These are phyloP conservation scores for Paramuricea clavata DNA, from an alignment of 92 coral and sea anemone genomes.

Conservation along the genomic window DNA sequence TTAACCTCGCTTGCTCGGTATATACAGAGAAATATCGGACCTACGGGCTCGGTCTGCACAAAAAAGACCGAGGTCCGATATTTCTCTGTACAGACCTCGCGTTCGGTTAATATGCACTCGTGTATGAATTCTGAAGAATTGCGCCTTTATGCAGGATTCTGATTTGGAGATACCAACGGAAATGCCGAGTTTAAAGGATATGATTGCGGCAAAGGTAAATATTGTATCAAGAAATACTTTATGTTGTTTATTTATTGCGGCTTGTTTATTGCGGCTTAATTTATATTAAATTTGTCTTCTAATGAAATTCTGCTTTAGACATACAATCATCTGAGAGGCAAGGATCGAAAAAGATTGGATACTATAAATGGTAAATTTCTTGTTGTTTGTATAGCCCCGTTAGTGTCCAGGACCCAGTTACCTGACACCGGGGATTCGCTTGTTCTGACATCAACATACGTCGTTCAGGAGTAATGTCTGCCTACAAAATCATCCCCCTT, in stretches of 20 bases:
- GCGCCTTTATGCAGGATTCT: slow-evolving; percentile 71
- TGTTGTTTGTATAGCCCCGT: not conserved
- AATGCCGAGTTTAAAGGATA: slow-evolving; percentile 87
- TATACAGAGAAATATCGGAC: no score
- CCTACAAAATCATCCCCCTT: no score
- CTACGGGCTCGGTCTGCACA: no score
- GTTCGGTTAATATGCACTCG: no score
- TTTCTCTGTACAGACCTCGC: no score
- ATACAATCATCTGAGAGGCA: slow-evolving; percentile 78
- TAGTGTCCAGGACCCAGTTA: no score
- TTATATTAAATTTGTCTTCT: not conserved
- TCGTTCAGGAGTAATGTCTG: no score
- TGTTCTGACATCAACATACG: no score
- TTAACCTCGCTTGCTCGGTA: no score
- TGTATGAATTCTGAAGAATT: not conserved
- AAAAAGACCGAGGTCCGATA: no score
- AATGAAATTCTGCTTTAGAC: slow-evolving; percentile 57
- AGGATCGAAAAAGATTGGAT: slow-evolving; percentile 95
- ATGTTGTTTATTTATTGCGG: not conserved
- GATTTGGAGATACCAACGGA: slow-evolving; percentile 90
- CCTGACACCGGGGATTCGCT: no score
- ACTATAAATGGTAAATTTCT: slow-evolving; percentile 83
- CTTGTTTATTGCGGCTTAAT: no score
- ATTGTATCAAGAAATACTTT: not conserved
- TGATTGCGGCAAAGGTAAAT: slow-evolving; percentile 85